These are phyloP conservation scores for Chromobotia macracanthus DNA, from an alignment of 2,797 vertebrate genomes.

Conservation along the genomic window DNA sequence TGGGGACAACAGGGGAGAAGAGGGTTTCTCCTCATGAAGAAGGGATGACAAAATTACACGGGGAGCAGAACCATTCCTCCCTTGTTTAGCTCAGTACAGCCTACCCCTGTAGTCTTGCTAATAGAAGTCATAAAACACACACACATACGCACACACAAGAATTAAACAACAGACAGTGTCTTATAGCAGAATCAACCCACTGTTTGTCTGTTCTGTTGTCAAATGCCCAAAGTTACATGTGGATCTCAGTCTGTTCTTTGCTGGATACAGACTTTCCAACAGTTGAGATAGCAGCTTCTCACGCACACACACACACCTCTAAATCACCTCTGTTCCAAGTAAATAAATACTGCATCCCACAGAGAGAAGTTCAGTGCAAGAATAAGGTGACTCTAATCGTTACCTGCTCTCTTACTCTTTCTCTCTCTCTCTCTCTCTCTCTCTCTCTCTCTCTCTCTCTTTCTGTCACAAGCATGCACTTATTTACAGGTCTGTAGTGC, in stretches of 20 bases:
- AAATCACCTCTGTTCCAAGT: not conserved
- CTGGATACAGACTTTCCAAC: not conserved
- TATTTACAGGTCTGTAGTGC: constrained; percentile 20
- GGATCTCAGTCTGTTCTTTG: constrained; percentile 36
- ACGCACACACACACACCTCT: constrained; percentile 7
- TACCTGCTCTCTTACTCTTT: not conserved
- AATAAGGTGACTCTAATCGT: constrained; percentile 12
- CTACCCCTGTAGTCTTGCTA: constrained; percentile 39
- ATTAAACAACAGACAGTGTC: constrained; percentile 30
- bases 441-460: no score
- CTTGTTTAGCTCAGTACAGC: constrained; percentile 41
- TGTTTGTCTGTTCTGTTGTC: constrained; percentile 39
- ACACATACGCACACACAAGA: not conserved
- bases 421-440: not conserved
- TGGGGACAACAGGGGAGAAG: constrained; percentile 40
- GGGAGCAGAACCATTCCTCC: constrained; percentile 41
- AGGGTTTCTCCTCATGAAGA: constrained; percentile 34
- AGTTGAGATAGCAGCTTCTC: constrained; percentile 17
- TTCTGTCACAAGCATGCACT: not conserved
- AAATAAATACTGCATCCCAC: constrained; percentile 5
- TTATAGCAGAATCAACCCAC: constrained; percentile 39
- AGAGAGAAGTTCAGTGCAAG: constrained; percentile 12
- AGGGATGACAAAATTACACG: constrained; percentile 45
- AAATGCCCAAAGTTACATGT: constrained; percentile 42
- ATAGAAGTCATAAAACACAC: constrained; percentile 30